Evolutionary conservation across 2,797 vertebrate species (phyloP), one percentile per base, ranked within the genome.

Genomic region (Chaetophractus vellerosus): DNA sequence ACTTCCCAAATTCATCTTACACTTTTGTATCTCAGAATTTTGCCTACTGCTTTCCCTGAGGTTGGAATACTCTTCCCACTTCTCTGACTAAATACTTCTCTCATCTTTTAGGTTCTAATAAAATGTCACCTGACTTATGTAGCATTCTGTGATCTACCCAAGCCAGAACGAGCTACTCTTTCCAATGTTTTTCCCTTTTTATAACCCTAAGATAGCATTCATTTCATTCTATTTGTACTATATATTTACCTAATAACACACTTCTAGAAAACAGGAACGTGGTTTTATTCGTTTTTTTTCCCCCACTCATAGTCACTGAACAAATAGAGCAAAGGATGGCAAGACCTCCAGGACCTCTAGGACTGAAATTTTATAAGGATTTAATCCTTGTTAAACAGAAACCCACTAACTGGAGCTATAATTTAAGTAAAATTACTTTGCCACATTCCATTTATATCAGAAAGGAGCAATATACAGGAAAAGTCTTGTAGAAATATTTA

Each of bases 71-170:
- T 87, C 52, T 66, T 81, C 23, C 14, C 16, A 78, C n/a, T 59
- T 88, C n/a, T 81, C 33, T 86, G 48, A 61, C 38, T 74, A 55
- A 79, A 48, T 16, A 63, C 38, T 6, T 50, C 14, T 23, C 55
- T 88, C 78, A 78, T 16, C 45, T 92, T 52, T 88, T 71, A 84
- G 38, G 28, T 74, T 81, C 92, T 80, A 71, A 81, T 93, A 61
- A 90, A 94, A 41, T 33, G 52, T 57, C 31, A 88, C 38, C 55
- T 88, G 31, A 26, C 61, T 61, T 41, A 72, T 31, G 59, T 72
- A 45, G 31, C 1, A n/a, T 33, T 36, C 33, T 38, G 6, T 66
- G 19, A 9, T 78, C 48, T 83, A n/a, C 12, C 7, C 21, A 68
- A 91, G 78, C 36, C 8, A 75, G 31, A 88, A 71, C 61, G 9